Base-by-base conservation (phyloP, 2,113 vertebrate genomes). In the Columbina picui region DNA sequence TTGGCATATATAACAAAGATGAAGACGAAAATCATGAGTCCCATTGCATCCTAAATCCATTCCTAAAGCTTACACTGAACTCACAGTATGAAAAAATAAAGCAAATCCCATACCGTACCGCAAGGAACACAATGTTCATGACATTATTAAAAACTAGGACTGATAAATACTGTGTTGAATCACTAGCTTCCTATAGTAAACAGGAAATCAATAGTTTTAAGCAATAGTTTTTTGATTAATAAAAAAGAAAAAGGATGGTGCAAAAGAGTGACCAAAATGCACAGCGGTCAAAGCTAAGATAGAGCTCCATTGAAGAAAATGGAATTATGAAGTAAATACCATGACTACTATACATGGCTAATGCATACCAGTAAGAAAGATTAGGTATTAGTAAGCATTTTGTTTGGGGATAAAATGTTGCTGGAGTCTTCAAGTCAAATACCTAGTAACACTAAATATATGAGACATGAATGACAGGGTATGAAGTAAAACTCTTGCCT, bases 261-360 rank as follows among this genome's bases (percentile, higher is more conserved):
- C 17, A 55, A 68, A 75, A 59, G 6, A 41, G 5, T 30, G 21
- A 45, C 6, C 6, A 25, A 25, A 69, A 8, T 45, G 43, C 43
- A 45, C 43, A 19, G 25, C 38, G 12, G 12, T 59, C 14, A 85
- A 81, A 64, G 13, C 4, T 34, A n/a, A 19, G 13, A 21, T 39
- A 6, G 9, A 11, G 1, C 6, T 53, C 9, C 1, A 34, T n/a
- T 15, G 16, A 73, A 11, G 1, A 47, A 67, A 53, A 4, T 7
- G 8, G 3, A 84, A 61, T 36, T 67, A 25, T 14, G 8, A 79
- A 67, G 18, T 43, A 39, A 70, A 43, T 59, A 57, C 7, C 7
- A 52, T 39, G 16, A 50, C 20, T 39, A 12, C 7, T 64, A 6
- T 6, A 26, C 3, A 32, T 26, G 19, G 4, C 6, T 76, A 45